A percentile compares a stretch with the other conserved stretches of the same genome.
These are phyloP conservation scores for Aleadryas rufinucha DNA, from an alignment of 2,113 vertebrate species.

Conservation along the genomic window DNA sequence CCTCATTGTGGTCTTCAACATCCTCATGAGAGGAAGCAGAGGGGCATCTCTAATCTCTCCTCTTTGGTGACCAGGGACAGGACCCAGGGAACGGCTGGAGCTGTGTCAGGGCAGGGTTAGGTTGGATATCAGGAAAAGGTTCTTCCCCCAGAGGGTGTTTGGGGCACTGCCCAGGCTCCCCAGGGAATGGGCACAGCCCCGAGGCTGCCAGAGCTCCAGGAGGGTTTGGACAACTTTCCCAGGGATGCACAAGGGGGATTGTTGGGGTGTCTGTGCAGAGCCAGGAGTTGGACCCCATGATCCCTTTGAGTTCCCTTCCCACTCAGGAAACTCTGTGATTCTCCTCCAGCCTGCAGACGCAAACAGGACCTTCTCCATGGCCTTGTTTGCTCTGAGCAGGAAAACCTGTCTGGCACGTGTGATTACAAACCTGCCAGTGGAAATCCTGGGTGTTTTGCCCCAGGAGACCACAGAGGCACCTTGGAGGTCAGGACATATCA, in stretches of 20 bases:
- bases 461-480: not conserved
- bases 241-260: not conserved
- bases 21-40: not conserved
- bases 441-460: not conserved
- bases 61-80: not conserved
- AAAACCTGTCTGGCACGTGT: not conserved
- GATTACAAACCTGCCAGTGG: not conserved
- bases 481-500: not conserved
- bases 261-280: not conserved
- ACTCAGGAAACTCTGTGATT: not conserved
- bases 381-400: not conserved
- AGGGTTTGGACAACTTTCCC: fast-evolving
- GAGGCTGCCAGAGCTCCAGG: not conserved
- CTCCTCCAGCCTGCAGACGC: not conserved
- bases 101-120: not conserved
- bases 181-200: fast-evolving
- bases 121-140: not conserved
- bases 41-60: not conserved
- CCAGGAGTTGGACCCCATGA: fast-evolving
- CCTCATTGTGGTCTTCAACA: not conserved
- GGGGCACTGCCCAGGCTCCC: not conserved
- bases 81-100: not conserved
- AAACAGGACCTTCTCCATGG: not conserved
- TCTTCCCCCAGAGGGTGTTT: not conserved
- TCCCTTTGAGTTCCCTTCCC: not conserved